A percentile compares a stretch with the other conserved stretches of the same genome.
phyloP scores from a whole-genome alignment of 2,888 invertebrate genomes.

The Tuta absoluta region DNA sequence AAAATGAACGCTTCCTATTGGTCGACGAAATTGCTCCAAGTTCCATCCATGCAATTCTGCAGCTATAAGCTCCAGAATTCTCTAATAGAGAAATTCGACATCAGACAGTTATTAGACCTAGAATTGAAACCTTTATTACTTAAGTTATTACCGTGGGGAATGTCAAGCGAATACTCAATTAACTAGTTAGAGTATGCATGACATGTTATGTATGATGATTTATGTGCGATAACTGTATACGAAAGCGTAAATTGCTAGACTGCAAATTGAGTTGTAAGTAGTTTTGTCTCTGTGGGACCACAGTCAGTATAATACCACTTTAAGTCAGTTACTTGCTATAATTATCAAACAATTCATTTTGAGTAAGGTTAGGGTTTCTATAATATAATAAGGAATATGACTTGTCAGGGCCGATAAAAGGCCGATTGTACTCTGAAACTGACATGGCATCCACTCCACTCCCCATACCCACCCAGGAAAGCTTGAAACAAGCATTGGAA shows the following conservation, averaged over 20 bases:
- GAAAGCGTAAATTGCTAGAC: conserved; percentile 4
- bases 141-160: conserved; percentile 23
- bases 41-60: not conserved
- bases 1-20: conserved; percentile 45
- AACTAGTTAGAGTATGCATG: conserved; percentile 15
- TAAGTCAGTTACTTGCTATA: no score
- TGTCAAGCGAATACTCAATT: conserved; percentile 12
- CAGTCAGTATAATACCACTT: not conserved
- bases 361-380: no score
- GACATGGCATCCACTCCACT: not conserved
- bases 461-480: no score
- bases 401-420: no score
- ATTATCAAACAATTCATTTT: no score
- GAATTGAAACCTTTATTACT: conserved; percentile 20
- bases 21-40: conserved; percentile 34
- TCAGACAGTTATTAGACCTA: conserved; percentile 24
- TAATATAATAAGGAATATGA: no score
- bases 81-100: conserved; percentile 11
- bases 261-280: not conserved
- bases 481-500: no score
- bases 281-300: not conserved
- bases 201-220: no score
- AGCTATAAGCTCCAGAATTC: not conserved
- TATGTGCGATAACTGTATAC: not conserved
- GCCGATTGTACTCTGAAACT: no score